phyloP scores from a whole-genome alignment of 2,888 invertebrate species.

The Brachylomia viminalis region DNA sequence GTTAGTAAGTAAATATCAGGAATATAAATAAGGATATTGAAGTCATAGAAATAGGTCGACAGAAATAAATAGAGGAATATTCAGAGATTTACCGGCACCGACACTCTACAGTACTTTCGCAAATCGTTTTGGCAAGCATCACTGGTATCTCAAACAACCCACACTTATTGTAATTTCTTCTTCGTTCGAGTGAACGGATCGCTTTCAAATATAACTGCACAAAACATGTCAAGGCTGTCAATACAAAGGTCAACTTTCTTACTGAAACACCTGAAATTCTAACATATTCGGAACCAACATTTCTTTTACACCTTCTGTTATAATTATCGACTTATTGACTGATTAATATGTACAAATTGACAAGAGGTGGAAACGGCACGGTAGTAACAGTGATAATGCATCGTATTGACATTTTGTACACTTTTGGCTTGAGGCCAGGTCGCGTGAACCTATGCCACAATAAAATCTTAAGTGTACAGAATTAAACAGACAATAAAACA shows the following conservation, averaged over 20 bases:
- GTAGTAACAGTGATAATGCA: conserved; percentile 84
- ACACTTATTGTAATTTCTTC: conserved; percentile 75
- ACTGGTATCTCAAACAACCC: conserved; percentile 68
- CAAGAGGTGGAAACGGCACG: conserved; percentile 69
- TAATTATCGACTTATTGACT: conserved; percentile 21
- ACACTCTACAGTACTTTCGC: conserved; percentile 73
- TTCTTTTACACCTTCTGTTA: conserved; percentile 16
- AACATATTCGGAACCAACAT: conserved; percentile 2
- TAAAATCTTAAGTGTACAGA: conserved; percentile 83
- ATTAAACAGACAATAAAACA: conserved; percentile 82
- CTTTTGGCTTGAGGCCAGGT: conserved; percentile 82
- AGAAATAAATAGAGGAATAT: conserved; percentile 71
- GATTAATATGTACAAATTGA: conserved; percentile 60
- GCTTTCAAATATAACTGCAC: conserved; percentile 79
- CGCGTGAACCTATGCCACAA: conserved; percentile 82
- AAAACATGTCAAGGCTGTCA: conserved; percentile 80
- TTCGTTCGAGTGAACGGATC: conserved; percentile 57
- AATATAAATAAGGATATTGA: conserved; percentile 44
- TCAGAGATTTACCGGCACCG: conserved; percentile 72
- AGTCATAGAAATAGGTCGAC: conserved; percentile 65
- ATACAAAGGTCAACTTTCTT: conserved; percentile 67
- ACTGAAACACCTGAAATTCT: conserved; percentile 44
- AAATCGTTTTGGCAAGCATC: conserved; percentile 79
- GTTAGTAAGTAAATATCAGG: conserved; percentile 29
- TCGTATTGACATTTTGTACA: conserved; percentile 89